These are phyloP conservation scores for Ophiothrix spiculata DNA, from an alignment of 35 echinoderm and acorn worm species.

Conservation along the genomic window DNA sequence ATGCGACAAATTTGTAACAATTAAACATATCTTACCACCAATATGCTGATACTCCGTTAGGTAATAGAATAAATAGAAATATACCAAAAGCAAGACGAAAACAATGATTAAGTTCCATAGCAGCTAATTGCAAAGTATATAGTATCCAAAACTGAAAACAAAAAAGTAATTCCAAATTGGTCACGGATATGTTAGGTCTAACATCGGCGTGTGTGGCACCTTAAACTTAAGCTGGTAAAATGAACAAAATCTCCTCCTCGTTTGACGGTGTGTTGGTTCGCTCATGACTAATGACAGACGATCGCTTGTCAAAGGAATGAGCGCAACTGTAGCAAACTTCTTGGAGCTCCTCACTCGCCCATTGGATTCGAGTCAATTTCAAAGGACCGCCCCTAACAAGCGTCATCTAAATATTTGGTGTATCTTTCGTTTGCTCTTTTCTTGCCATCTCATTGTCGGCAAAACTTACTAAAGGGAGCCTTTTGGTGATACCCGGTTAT, in stretches of 20 bases:
- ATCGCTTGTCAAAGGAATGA: not conserved
- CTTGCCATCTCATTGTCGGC: not conserved
- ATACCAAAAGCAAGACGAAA: not conserved
- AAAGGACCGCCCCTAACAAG: not conserved
- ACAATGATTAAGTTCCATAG: not conserved
- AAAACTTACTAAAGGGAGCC: not conserved
- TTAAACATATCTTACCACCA: not conserved
- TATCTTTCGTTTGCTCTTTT: constrained; percentile 1
- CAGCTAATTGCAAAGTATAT: not conserved
- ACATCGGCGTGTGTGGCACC: not conserved
- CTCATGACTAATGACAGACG: not conserved
- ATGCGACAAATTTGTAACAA: too few species aligned
- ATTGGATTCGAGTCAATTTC: not conserved
- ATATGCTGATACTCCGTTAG: not conserved
- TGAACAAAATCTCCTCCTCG: not conserved
- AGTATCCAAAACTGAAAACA: not conserved
- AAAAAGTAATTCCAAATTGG: not conserved
- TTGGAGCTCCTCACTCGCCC: not conserved
- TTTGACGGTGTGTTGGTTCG: not conserved
- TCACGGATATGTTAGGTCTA: not conserved
- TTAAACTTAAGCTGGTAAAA: not conserved
- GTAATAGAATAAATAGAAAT: not conserved
- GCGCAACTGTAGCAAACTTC: not conserved
- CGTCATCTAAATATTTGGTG: not conserved
- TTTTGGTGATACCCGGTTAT: not conserved